Conservation (phyloP, 1,140 invertebrate species). For the Phocides pigmalion region DNA sequence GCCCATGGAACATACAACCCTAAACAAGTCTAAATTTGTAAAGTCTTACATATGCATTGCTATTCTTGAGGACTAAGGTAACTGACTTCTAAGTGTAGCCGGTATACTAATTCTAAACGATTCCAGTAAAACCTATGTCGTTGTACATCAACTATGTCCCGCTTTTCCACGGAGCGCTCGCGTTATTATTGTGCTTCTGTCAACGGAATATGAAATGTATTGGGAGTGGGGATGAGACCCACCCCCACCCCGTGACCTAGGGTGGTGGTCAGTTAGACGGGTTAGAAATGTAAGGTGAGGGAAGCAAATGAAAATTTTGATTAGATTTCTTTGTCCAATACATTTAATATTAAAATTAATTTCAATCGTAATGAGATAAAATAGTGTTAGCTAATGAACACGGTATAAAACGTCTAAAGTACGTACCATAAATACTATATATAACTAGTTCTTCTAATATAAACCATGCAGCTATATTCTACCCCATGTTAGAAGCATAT, state of each 20-base stretch:
- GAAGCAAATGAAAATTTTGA: slow-evolving; percentile 36
- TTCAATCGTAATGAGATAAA: too few species aligned
- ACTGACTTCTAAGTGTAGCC: too few species aligned
- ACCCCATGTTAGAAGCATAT: too few species aligned
- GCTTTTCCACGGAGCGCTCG: slow-evolving; percentile 70
- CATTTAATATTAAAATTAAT: slow-evolving; percentile 6
- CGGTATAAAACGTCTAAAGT: too few species aligned
- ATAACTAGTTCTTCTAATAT: too few species aligned
- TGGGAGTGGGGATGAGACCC: slow-evolving; percentile 75
- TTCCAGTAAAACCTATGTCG: slow-evolving; percentile 52
- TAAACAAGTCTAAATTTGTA: background rate
- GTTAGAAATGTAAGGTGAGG: slow-evolving; percentile 39
- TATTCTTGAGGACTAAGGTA: too few species aligned
- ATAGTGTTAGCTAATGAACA: too few species aligned
- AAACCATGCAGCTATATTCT: too few species aligned
- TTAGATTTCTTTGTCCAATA: slow-evolving; percentile 15
- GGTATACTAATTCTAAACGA: background rate
- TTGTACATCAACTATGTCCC: slow-evolving; percentile 73
- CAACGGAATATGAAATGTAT: slow-evolving; percentile 84
- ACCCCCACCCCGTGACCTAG: slow-evolving; percentile 62
- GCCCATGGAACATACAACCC: too few species aligned
- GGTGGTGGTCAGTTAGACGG: slow-evolving; percentile 57
- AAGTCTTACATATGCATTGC: too few species aligned
- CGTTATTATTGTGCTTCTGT: slow-evolving; percentile 82
- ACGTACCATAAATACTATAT: too few species aligned